Evolutionary conservation across 2,113 vertebrate species (phyloP), one percentile per base, ranked within the genome.

Genomic region (Aspidoscelis tigris): DNA sequence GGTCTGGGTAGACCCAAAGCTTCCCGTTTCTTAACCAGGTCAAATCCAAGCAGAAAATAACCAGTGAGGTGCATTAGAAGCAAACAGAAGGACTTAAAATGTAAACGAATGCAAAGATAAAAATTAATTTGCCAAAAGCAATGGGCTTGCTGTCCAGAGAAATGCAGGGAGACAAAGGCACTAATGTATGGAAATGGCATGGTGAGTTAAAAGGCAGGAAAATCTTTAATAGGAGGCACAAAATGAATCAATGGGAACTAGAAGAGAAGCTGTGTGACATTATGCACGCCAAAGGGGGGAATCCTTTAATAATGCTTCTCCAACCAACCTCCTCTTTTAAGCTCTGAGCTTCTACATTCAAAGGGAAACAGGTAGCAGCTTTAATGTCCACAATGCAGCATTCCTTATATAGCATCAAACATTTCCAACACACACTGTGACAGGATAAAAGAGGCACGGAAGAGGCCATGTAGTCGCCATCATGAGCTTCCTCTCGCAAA

Each of bases 141-240:
- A 1, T 22, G 43, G 11, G 55, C n/a, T 72, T 61, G 93, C 89
- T 0, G 74, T 65, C 65, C 77, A n/a, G 87, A 84, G 90, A 50
- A 86, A 77, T 0, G 39, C 21, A 73, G 24, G 55, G 14, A 74
- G 55, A 26, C 8, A 10, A 82, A 20, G 20, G 39, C 50, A 47
- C 6, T 61, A 64, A 74, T 26, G 39, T 81, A 90, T 91, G 93
- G 92, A 93, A 94, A 90, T 89, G 90, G 69, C 82, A 88, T 20
- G 16, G 82, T 74, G 88, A 66, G 73, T 76, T 91, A 12, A 87
- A 91, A 94, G 88, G 86, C 65, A 90, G 61, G 41, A 88, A 68
- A 69, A 85, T 50, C 84, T 92, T 85, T 88, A 80, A 92, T 79
- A 90, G 18, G 26, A 88, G 83, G 64, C 76, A 90, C 50, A 78